These are phyloP conservation scores for Drosophila subquinaria DNA, from an alignment of 2,888 invertebrate genomes.

Conservation along the genomic window DNA sequence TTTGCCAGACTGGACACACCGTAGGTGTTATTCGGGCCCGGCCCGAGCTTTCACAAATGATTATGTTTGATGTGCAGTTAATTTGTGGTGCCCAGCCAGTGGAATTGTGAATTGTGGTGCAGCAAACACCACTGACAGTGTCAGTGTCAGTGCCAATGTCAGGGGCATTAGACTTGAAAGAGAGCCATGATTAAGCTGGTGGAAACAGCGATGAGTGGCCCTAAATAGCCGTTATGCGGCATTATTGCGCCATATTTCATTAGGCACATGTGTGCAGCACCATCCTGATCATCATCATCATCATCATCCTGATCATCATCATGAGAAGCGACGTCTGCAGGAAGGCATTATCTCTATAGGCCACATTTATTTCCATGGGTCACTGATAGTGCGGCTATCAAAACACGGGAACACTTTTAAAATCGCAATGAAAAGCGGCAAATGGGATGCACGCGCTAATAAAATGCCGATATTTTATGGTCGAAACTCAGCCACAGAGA, in stretches of 20 bases:
- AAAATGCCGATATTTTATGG: conserved; percentile 82
- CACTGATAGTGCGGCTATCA: conserved; percentile 83
- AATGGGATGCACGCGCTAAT: conserved; percentile 82
- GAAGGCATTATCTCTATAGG: conserved; percentile 82
- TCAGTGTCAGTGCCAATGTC: neutral
- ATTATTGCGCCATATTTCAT: conserved; percentile 79
- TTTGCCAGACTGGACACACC: conserved; percentile 67
- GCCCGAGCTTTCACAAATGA: conserved; percentile 82
- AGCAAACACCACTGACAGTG: neutral
- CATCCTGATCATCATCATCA: neutral
- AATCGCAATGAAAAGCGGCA: conserved; percentile 83
- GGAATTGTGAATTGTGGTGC: conserved; percentile 39
- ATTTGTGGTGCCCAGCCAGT: conserved; percentile 73
- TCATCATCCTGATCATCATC: neutral
- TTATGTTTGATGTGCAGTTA: conserved; percentile 84
- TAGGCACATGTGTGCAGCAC: conserved; percentile 55
- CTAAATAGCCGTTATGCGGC: conserved; percentile 78
- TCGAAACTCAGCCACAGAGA: conserved; percentile 27
- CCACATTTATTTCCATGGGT: conserved; percentile 84
- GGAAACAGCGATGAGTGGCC: conserved; percentile 62
- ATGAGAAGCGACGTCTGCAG: conserved; percentile 20
- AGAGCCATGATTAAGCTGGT: conserved; percentile 37
- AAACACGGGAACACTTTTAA: conserved; percentile 84
- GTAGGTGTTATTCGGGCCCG: conserved; percentile 61
- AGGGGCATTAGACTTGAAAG: conserved; percentile 62